Evolutionary conservation across 53 echinoderm and acorn worm species (phyloP), one percentile per base, ranked within the genome.

Genomic region (Glandiceps talaboti): DNA sequence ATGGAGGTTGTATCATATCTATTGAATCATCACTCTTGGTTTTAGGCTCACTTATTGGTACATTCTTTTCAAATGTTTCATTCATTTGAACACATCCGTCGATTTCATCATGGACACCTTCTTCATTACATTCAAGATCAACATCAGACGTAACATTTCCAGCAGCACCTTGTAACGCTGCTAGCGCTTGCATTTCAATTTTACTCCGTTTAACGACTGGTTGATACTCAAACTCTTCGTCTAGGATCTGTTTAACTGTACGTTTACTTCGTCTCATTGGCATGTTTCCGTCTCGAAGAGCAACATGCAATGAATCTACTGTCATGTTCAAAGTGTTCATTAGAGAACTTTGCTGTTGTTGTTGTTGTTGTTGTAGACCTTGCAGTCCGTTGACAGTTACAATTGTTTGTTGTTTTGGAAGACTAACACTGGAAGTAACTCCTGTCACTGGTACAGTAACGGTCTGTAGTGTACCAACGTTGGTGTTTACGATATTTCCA

Each of bases 191-290:
- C 64, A 77, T 45, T 0, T 76, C 87, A 27, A 78, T 74, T 74
- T 90, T 90, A 73, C 74, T 82, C 31, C 86, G 82, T 79, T 93
- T 93, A 28, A 75, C 86, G 0, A 90, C 1, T 33, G 93, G 90
- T 33, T 85, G 90, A 28, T 90, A 87, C 33, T 87, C 86, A 79
- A 88, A 87, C 80, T 90, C 90, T 1, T 83, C 85, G 30, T 74
- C 81, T 76, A 76, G 78, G 0, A 81, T 74, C n/a, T 88, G 90
- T 74, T 90, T 87, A 83, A 90, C 73, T 32, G 84, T 75, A 72
- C 93, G 86, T 29, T 93, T 93, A 80, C 89, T 89, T n/a, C 88
- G 81, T 1, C 91, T 81, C 1, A 1, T 32, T 31, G 27, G 29
- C 76, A 29, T 26, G 26, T 14, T 77, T 30, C 30, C 82, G 1